Conservation (phyloP, 1,140 invertebrate genomes). For the Drosophila trapezifrons region DNA sequence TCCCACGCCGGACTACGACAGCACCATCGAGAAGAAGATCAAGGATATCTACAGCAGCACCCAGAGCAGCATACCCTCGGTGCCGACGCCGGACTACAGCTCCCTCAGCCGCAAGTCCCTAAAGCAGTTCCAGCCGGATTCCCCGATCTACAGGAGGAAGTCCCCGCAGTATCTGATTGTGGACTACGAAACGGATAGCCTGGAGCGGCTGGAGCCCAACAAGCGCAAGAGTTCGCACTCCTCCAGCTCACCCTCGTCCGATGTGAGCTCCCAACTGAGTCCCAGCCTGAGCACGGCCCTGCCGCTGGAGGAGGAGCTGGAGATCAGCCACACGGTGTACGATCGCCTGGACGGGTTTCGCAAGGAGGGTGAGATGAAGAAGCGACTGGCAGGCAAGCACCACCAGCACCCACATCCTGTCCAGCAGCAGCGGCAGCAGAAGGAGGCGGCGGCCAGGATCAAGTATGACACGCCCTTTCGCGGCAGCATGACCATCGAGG, state of each 20-base stretch:
- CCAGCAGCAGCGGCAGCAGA: conserved; percentile 64
- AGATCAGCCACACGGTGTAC: conserved; percentile 89
- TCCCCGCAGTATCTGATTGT: conserved; percentile 84
- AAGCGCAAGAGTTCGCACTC: conserved; percentile 85
- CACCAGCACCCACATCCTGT: conserved; percentile 44
- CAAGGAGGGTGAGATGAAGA: conserved; percentile 77
- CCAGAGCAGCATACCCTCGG: conserved; percentile 79
- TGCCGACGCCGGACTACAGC: conserved; percentile 84
- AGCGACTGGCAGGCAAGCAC: conserved; percentile 61
- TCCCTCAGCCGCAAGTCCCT: conserved; percentile 74
- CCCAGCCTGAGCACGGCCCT: conserved; percentile 88
- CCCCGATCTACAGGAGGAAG: conserved; percentile 79
- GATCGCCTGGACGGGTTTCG: conserved; percentile 76
- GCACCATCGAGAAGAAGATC: conserved; percentile 82
- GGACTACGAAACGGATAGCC: conserved; percentile 91
- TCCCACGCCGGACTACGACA: conserved; percentile 83
- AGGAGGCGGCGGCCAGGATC: conserved; percentile 75
- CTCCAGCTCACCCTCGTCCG: conserved; percentile 87
- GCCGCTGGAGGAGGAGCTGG: conserved; percentile 91
- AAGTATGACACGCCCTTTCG: conserved; percentile 84
- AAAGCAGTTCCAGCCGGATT: conserved; percentile 82
- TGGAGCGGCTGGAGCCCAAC: conserved; percentile 87
- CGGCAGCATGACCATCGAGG: conserved; percentile 88
- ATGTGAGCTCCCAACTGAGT: conserved; percentile 88
- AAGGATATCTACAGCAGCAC: conserved; percentile 83